A percentile compares a stretch with the other conserved stretches of the same genome.
phyloP scores from a whole-genome alignment of 2,113 vertebrate species.

The Pelmatolapia mariae region DNA sequence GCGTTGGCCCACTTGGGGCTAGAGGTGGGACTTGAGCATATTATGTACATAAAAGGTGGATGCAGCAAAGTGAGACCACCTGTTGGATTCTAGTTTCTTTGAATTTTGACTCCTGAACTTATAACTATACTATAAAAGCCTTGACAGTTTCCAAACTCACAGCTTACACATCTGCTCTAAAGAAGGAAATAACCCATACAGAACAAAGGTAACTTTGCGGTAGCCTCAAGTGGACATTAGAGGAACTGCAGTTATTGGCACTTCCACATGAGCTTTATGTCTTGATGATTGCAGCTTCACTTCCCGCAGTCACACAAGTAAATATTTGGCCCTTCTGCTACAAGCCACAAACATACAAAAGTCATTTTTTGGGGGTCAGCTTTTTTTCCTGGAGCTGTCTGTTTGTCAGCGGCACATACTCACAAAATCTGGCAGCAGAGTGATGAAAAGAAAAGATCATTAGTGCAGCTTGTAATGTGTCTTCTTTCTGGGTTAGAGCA shows the following conservation, averaged over 20 bases:
- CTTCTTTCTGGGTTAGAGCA: background rate
- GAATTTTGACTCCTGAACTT: background rate
- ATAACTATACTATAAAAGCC: background rate
- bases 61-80: background rate
- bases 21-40: background rate
- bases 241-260: background rate
- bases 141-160: background rate
- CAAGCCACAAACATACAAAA: background rate
- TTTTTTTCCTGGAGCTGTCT: background rate
- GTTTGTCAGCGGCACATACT: background rate
- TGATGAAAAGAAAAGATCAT: background rate
- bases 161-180: background rate
- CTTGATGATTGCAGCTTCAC: background rate
- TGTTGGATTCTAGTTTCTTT: background rate
- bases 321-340: background rate
- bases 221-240: background rate
- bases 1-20: background rate
- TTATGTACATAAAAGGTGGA: background rate
- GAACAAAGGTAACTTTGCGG: background rate
- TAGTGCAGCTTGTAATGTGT: background rate
- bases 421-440: background rate
- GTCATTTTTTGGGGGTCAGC: background rate
- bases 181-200: background rate
- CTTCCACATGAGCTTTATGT: background rate
- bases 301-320: background rate